Evolutionary conservation across 2,888 invertebrate genomes (phyloP), one percentile per base, ranked within the genome.

Genomic region (Actias luna): DNA sequence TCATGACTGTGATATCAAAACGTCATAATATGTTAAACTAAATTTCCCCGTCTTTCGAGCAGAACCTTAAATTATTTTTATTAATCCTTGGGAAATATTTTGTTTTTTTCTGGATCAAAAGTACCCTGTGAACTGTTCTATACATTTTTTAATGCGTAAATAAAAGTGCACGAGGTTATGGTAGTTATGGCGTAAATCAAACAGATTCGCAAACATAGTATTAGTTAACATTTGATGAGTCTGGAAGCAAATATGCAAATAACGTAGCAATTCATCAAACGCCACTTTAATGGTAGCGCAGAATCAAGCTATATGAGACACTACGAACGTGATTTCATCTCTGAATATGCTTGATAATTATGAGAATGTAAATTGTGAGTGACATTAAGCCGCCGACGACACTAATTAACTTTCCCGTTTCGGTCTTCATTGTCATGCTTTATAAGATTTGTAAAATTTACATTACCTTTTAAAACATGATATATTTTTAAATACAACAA

Each of bases 321-420:
- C 46, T 50, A 25, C 29, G 55, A 29, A 55, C 55, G 29, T 29
- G 29, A 55, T 55, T 55, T n/a, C 0, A 16, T 12, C 55, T 29
- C 55, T 55, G 52, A 52, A 27, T 52, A 55, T 55, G 29, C n/a
- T 55, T n/a, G 29, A 55, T 29, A 50, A 50, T 50, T 50, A 55
- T 29, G 29, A 55, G 29, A 55, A 55, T 55, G 55, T 29, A 55
- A 55, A 55, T 55, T 55, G 29, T 29, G 55, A 16, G 14, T 55
- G 55, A 55, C 55, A 55, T 29, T 55, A 55, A 55, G 25, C 29
- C 29, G 55, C 29, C 29, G 29, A 1, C 29, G 27, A 55, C 29
- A 55, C 55, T 55, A 29, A 55, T 55, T 29, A 55, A 29, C 7
- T 55, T 29, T 55, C 5, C 55, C n/a, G 16, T 29, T 55, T 50